Conservation (phyloP, 2,113 vertebrate species). For the Oxyruncus cristatus region DNA sequence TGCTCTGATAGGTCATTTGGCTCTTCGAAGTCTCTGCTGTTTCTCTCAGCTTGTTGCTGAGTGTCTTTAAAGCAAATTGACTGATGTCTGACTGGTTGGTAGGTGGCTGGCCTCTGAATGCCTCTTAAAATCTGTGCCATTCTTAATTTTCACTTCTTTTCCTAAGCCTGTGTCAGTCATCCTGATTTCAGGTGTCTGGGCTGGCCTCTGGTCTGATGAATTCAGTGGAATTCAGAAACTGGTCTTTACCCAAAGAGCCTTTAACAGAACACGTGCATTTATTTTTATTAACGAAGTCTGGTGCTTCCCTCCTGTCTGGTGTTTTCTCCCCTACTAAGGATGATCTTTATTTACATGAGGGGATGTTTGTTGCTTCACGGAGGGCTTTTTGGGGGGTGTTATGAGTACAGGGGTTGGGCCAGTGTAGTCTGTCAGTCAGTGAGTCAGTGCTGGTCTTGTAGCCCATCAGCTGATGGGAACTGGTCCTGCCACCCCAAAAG, state of each 20-base stretch:
- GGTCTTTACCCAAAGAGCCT: background rate
- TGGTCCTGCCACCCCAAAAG: background rate
- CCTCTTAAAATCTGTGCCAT: background rate
- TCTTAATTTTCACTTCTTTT: background rate
- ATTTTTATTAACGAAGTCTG: background rate
- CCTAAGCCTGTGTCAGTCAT: background rate
- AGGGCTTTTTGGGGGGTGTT: background rate
- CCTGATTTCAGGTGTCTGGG: background rate
- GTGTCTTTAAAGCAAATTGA: background rate
- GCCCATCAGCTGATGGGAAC: fast-evolving
- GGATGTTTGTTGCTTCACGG: fast-evolving
- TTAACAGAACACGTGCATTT: fast-evolving
- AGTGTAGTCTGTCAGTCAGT: background rate
- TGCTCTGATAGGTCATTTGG: fast-evolving
- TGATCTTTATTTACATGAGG: background rate
- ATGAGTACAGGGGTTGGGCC: too few relatives aligned
- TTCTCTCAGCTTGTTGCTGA: background rate
- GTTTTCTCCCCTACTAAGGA: background rate
- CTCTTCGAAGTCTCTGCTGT: background rate
- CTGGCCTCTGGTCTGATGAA: background rate
- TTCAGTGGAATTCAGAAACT: background rate
- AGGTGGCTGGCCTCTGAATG: background rate
- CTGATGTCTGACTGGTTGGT: background rate
- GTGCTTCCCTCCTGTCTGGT: background rate
- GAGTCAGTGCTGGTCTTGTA: background rate